Conservation (phyloP, 2,113 vertebrate species). For the Clinocottus analis region DNA sequence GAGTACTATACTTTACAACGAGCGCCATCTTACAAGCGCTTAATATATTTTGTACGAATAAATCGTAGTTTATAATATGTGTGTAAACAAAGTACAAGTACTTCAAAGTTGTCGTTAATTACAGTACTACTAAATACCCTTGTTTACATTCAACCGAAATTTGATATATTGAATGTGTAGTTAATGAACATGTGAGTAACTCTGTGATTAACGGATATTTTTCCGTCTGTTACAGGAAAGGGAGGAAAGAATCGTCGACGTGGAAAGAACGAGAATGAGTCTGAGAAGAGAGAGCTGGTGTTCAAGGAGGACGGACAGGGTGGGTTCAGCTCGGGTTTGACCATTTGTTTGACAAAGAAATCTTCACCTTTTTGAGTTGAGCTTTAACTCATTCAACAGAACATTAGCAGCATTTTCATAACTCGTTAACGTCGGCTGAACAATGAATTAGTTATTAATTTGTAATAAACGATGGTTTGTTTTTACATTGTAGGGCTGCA, state of each 20-base stretch:
- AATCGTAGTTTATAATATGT: no score
- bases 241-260: conserved; percentile 99
- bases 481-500: no score
- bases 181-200: no score
- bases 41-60: not conserved
- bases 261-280: conserved; percentile 99
- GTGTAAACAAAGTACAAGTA: no score
- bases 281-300: conserved; percentile 97
- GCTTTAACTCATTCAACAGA: no score
- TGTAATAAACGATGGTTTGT: not conserved
- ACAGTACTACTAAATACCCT: not conserved
- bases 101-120: not conserved
- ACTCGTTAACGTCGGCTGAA: not conserved
- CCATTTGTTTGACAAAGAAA: not conserved
- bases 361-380: no score
- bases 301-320: conserved; percentile 97
- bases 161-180: no score
- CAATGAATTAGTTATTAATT: not conserved
- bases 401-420: not conserved
- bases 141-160: no score
- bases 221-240: conserved; percentile 85
- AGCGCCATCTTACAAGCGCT: not conserved
- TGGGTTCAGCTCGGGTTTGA: conserved; percentile 36
- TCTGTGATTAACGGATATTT: no score
- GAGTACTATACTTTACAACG: not conserved